Evolutionary conservation across 35 echinoderm and acorn worm genomes (phyloP).

Genomic region (Heliocidaris erythrogramma): DNA sequence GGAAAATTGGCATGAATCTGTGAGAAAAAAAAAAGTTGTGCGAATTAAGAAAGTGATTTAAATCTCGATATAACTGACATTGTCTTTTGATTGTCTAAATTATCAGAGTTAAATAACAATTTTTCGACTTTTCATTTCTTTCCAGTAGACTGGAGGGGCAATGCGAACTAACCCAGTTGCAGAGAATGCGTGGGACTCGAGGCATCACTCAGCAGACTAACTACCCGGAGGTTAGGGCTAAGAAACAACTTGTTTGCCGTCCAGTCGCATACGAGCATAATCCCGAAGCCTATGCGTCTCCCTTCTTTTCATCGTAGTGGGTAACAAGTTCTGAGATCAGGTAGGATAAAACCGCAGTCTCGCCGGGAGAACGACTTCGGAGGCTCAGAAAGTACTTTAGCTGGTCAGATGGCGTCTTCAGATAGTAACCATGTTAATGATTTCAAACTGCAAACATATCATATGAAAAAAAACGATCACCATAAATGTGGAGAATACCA

Average conservation of each 20-base stretch:
- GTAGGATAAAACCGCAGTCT: neutral
- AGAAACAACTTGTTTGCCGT: conserved; percentile 46
- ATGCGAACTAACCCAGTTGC: neutral
- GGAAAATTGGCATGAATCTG: too few relatives aligned
- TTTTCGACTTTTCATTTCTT: too few relatives aligned
- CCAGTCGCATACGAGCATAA: neutral
- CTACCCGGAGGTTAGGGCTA: conserved; percentile 21
- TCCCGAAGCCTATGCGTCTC: neutral
- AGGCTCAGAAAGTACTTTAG: neutral
- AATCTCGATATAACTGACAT: too few relatives aligned
- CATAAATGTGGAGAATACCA: too few relatives aligned
- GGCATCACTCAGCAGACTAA: conserved; percentile 43
- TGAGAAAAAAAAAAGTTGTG: too few relatives aligned
- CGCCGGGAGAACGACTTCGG: neutral
- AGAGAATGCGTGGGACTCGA: conserved; percentile 1
- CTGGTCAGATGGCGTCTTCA: neutral
- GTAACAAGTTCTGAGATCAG: conserved; percentile 1
- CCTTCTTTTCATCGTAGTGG: neutral
- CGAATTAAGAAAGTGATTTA: too few relatives aligned
- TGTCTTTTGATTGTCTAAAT: too few relatives aligned
- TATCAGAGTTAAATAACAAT: too few relatives aligned
- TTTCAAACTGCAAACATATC: too few relatives aligned
- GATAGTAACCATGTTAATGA: neutral
- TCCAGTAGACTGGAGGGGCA: neutral
- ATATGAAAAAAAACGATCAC: too few relatives aligned